Base-by-base conservation (phyloP, 2,113 vertebrate genomes). In the Oryzias javanicus region DNA sequence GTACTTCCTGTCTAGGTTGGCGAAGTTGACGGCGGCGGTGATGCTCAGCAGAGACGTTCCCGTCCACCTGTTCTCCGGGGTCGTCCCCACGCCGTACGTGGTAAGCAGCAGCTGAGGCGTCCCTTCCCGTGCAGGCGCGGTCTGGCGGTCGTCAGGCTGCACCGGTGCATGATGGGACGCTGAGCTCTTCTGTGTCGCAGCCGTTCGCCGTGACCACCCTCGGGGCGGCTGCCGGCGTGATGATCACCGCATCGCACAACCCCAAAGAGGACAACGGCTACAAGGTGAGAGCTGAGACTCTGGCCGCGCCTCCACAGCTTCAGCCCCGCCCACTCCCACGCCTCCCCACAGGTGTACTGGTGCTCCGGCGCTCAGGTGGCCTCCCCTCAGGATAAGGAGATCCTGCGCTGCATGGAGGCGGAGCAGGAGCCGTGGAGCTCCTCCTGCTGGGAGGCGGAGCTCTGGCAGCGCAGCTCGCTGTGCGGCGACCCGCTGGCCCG, bases 221-320 rank as follows among this genome's bases (percentile, higher is more conserved):
- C 1, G 89, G 87, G 0, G 94, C 96, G 1, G 92, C 93, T 25
- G 95, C 95, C 1, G 97, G 96, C 0, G 92, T 97, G 20, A 99
- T 99, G 97, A 93, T 99, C 78, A 99, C 97, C 0, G 96, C 97
- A 0, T 99, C 96, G 14, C 97, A 98, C 75, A 99, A 99, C 71
- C 91, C 93, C 1, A 98, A 97, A 81, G 94, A 99, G 73, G 96
- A 99, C 90, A 99, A 99, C 0, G 97, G 97, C 1, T 99, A 98
- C 83, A 98, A 98, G 70, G 70, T 69, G 4, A 47, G 55, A 22
- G 5, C 40, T 5, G 25, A 27, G 25, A 5, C 25, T 27, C 49
- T 17, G 22, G 22, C 6, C 24, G 5, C 48, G 24, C 20, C 20
- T 24, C 35, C 17, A 29, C 17, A 35, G 25, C 17, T 22, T 27